These are phyloP conservation scores for Aphyosemion australe DNA, from an alignment of 2,113 vertebrate species.

Conservation along the genomic window DNA sequence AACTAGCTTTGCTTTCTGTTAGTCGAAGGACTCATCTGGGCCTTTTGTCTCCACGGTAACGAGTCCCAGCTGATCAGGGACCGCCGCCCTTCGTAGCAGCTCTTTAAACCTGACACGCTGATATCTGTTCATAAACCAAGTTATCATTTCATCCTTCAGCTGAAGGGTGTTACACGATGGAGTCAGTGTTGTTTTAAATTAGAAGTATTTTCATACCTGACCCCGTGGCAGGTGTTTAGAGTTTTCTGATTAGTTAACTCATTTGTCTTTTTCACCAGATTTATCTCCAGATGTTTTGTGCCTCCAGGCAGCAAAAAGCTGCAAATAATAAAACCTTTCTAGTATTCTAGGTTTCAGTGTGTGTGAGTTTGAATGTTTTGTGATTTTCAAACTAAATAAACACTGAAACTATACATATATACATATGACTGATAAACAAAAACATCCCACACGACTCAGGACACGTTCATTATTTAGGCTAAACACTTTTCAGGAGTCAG, in stretches of 20 bases:
- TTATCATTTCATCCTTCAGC: background rate
- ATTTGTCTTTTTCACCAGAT: slow-evolving; percentile 5
- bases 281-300: slow-evolving; percentile 4
- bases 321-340: background rate
- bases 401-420: no score
- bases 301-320: background rate
- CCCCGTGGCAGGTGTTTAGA: no score
- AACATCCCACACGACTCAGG: background rate
- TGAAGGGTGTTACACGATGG: background rate
- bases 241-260: background rate
- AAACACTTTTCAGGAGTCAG: background rate
- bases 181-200: no score
- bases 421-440: background rate
- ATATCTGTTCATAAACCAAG: background rate
- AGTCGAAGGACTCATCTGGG: no score
- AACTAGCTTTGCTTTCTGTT: no score
- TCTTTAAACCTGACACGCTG: no score
- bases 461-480: background rate
- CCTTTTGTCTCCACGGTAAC: no score
- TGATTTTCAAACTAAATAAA: no score
- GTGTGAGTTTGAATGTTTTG: no score
- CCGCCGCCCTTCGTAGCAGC: slow-evolving; percentile 6
- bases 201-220: no score
- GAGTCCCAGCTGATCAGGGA: no score
- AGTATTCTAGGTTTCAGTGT: no score